Evolutionary conservation across 1,140 invertebrate species (phyloP), one percentile per base, ranked within the genome.

Genomic region (Drosophila serrata): DNA sequence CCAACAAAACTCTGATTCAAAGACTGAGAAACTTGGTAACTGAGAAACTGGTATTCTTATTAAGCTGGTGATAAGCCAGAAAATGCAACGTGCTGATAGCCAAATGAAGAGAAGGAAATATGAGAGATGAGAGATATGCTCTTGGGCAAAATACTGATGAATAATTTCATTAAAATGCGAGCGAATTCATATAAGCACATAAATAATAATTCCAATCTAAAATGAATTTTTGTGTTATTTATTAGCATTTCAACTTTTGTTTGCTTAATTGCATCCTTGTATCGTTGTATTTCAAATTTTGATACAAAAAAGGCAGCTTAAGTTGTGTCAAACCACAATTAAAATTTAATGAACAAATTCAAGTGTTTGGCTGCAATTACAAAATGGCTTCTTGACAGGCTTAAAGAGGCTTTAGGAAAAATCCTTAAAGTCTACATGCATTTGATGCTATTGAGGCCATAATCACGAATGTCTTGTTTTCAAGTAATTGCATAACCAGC

Each of bases 31-130:
- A 45, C 27, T 49, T 13, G 12, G 29, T 13, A 33, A 22, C 51
- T 37, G 2, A 13, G 51, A 55, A 37, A 37, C 51, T 55, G 51
- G 51, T 33, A 17, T 15, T 55, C 31, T 70, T 45, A 43, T 42
- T 70, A 37, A 43, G 24, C 49, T 56, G 22, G 3, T 58, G 33
- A 46, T 57, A 68, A 69, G 37, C 35, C 17, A 45, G 27, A 57
- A 48, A 72, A 70, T 58, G 46, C 53, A 60, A 58, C 74, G 57
- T 69, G 57, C 35, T 75, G 39, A 58, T 75, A 37, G 57, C 39
- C 17, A n/a, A 42, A 13, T 67, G 29, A 6, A 7, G n/a, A n/a
- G 5, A n/a, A n/a, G 17, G 33, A 51, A 45, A 35, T 13, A 45
- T 35, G 60, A 55, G 48, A 29, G 22, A 37, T 45, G 42, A 55